These are phyloP conservation scores for Oryzias celebensis DNA, from an alignment of 2,113 vertebrate genomes.

Conservation along the genomic window DNA sequence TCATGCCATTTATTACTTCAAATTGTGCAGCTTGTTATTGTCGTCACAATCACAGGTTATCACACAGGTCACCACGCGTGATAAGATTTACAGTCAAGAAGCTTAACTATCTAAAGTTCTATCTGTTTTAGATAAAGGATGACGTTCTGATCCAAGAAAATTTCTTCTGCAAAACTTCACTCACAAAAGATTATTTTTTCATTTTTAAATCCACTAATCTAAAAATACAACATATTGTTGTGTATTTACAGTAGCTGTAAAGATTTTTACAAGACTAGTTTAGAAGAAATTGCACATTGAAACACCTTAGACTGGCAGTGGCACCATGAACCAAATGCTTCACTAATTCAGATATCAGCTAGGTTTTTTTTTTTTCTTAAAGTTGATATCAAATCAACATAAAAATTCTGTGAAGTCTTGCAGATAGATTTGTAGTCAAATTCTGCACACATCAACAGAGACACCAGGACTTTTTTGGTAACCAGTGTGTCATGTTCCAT, in stretches of 20 bases:
- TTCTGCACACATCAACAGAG: not conserved
- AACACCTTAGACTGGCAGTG: too few relatives aligned
- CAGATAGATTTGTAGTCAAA: not conserved
- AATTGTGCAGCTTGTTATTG: not conserved
- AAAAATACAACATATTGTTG: not conserved
- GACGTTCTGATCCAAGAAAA: not conserved
- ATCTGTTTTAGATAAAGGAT: not conserved
- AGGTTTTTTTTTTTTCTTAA: too few relatives aligned
- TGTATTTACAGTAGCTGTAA: too few relatives aligned
- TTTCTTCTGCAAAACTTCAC: too few relatives aligned
- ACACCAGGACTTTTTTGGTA: not conserved
- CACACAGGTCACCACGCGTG: not conserved
- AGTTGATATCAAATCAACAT: too few relatives aligned
- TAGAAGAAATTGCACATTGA: too few relatives aligned
- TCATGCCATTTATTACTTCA: not conserved
- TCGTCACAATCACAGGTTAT: not conserved
- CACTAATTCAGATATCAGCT: too few relatives aligned
- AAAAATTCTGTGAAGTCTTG: not conserved
- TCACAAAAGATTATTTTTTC: constrained; percentile 1
- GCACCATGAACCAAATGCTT: too few relatives aligned
- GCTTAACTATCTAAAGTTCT: not conserved
- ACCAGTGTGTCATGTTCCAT: too few relatives aligned
- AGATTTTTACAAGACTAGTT: too few relatives aligned
- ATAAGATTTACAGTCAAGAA: not conserved
- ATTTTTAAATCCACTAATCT: constrained; percentile 3